Base-by-base conservation (phyloP, 2,888 invertebrate genomes). In the Dendrolimus pini region DNA sequence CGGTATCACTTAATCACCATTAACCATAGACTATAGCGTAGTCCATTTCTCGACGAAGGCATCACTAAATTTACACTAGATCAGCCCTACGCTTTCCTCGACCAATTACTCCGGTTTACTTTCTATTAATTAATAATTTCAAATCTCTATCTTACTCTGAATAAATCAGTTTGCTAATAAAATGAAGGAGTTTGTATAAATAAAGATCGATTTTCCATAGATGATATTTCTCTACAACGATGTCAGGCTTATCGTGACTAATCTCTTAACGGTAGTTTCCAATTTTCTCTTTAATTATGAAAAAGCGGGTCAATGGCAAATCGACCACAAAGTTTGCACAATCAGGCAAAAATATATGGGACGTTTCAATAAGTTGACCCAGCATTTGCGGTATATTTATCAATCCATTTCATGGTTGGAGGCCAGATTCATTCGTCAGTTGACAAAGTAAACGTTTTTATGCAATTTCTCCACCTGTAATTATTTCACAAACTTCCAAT, bases 271-370 rank as follows among this genome's bases (percentile, higher is more conserved):
- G 10, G n/a, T 42, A 47, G 41, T 47, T 9, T 18, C 12, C 10
- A 9, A 7, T 54, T 14, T 9, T 14, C 18, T 8, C 57, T 18
- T 12, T 53, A 54, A 53, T 59, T 54, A 41, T 55, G 54, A 52
- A n/a, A 42, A 61, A 61, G 54, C 52, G 42, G 41, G 59, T 54
- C 54, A 58, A 55, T 54, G 59, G 18, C 56, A 56, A 63, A 58
- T 60, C 58, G 47, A 63, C 57, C 13, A 42, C 41, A 55, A 14
- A 55, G 7, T 7, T n/a, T 41, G 41, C 55, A 52, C 47, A 47
- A 47, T 47, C 47, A 9, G 12, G 12, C 9, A 47, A 47, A 47
- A 47, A 7, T 8, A 47, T 47, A 47, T 47, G 47, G 47, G 47
- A 47, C 47, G 3, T 47, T 47, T 47, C 7, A 47, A 47, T 47